phyloP scores from a whole-genome alignment of 2,888 invertebrate genomes.

The Mimachlamys varia region DNA sequence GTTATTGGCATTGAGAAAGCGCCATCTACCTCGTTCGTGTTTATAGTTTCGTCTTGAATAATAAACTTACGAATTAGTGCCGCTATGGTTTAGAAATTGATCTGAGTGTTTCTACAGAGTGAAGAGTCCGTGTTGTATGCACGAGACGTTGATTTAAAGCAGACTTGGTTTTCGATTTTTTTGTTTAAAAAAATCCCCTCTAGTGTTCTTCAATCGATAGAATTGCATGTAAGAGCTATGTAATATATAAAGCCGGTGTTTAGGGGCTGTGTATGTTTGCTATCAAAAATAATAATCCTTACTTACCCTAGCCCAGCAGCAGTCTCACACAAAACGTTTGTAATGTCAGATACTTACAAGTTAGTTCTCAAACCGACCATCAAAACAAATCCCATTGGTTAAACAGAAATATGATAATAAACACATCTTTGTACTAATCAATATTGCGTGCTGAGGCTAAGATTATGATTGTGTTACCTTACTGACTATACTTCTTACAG shows the following conservation, averaged over 20 bases:
- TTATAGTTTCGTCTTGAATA: conserved; percentile 32
- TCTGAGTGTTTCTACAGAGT: not conserved
- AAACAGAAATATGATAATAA: too few relatives aligned
- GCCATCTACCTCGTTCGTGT: conserved; percentile 5
- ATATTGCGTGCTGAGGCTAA: too few relatives aligned
- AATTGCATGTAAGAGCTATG: not conserved
- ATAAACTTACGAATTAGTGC: conserved; percentile 22
- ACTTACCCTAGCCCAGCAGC: too few relatives aligned
- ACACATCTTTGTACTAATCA: too few relatives aligned
- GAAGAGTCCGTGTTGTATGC: not conserved
- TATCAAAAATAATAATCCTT: not conserved
- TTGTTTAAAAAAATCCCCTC: not conserved
- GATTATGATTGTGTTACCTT: too few relatives aligned
- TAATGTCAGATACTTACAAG: too few relatives aligned
- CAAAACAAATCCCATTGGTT: too few relatives aligned
- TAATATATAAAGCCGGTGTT: not conserved
- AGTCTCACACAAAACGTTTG: too few relatives aligned
- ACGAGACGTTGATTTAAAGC: conserved; percentile 6
- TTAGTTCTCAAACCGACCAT: too few relatives aligned
- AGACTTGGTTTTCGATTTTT: not conserved
- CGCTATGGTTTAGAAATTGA: conserved; percentile 27
- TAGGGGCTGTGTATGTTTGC: not conserved
- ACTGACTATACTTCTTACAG: too few relatives aligned
- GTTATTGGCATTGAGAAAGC: conserved; percentile 12
- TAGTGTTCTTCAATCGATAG: not conserved